Evolutionary conservation across 1,140 invertebrate genomes (phyloP).

Genomic region (Ridgeia piscesae): DNA sequence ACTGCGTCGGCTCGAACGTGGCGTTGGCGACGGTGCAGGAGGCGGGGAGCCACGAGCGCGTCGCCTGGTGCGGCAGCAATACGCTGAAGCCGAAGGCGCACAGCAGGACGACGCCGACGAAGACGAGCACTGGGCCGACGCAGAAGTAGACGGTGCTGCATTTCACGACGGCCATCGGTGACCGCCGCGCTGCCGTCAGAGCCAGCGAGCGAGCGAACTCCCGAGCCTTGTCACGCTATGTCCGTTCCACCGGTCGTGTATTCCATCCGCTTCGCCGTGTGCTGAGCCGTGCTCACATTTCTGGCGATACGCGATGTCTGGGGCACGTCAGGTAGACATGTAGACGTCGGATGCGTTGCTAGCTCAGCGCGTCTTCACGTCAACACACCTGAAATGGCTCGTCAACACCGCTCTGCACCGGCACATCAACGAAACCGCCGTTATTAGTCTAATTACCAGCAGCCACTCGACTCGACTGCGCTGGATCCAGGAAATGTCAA

Average conservation of each 20-base stretch:
- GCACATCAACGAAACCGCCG: not conserved
- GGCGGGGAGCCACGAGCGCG: constrained; percentile 13
- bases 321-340: not conserved
- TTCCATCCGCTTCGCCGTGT: not conserved
- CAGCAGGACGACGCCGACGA: constrained; percentile 21
- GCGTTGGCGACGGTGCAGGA: constrained; percentile 16
- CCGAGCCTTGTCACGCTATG: not conserved
- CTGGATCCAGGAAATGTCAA: not conserved
- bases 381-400: not conserved
- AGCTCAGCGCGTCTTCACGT: not conserved
- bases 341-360: not conserved
- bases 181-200: not conserved
- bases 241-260: not conserved
- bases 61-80: constrained; percentile 19
- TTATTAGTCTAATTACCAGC: not conserved
- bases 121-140: constrained; percentile 20
- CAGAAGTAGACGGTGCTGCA: constrained; percentile 23
- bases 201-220: not conserved
- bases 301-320: not conserved
- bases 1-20: not conserved
- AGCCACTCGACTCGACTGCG: not conserved
- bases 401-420: not conserved
- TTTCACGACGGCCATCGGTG: not conserved
- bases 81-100: constrained; percentile 22
- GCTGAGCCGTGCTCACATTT: not conserved